Evolutionary conservation across 2,797 vertebrate species (phyloP).

Genomic region (Lacerta viridis): DNA sequence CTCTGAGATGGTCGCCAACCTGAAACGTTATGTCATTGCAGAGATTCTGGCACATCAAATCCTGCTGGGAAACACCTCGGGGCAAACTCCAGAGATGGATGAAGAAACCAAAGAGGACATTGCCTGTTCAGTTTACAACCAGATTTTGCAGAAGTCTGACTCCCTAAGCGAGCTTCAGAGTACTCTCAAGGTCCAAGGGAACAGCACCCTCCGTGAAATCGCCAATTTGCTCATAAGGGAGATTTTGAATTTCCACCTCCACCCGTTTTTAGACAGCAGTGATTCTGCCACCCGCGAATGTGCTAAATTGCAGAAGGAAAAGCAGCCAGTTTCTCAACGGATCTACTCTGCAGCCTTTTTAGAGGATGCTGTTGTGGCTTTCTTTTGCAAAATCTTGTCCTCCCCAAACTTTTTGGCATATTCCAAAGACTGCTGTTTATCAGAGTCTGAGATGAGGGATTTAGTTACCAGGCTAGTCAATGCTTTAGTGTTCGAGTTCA

Average conservation of each 20-base stretch:
- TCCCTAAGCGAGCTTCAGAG: slow-evolving; percentile 6
- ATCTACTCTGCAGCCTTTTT: slow-evolving; percentile 64
- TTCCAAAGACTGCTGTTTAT: slow-evolving; percentile 28
- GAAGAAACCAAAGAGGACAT: slow-evolving; percentile 18
- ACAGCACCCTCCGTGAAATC: not conserved
- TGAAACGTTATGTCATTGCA: slow-evolving; percentile 9
- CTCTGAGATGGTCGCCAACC: not conserved
- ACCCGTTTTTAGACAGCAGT: slow-evolving; percentile 20
- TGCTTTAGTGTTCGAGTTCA: slow-evolving; percentile 66
- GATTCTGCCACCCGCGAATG: not conserved
- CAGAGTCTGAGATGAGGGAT: slow-evolving; percentile 46
- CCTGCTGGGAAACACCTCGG: slow-evolving; percentile 44
- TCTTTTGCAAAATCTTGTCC: slow-evolving; percentile 67
- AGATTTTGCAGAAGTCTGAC: not conserved
- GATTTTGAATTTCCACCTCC: slow-evolving; percentile 54
- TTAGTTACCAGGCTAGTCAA: slow-evolving; percentile 64
- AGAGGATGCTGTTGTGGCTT: slow-evolving; percentile 69
- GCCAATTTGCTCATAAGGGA: slow-evolving; percentile 27
- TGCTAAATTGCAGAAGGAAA: not conserved
- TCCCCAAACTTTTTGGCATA: slow-evolving; percentile 46
- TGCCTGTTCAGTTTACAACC: slow-evolving; percentile 19
- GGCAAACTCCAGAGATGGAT: slow-evolving; percentile 20
- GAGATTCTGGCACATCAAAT: slow-evolving; percentile 39
- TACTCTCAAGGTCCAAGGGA: not conserved
- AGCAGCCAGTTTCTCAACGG: not conserved